phyloP scores from a whole-genome alignment of 2,797 vertebrate species.

The Argyrosomus regius region DNA sequence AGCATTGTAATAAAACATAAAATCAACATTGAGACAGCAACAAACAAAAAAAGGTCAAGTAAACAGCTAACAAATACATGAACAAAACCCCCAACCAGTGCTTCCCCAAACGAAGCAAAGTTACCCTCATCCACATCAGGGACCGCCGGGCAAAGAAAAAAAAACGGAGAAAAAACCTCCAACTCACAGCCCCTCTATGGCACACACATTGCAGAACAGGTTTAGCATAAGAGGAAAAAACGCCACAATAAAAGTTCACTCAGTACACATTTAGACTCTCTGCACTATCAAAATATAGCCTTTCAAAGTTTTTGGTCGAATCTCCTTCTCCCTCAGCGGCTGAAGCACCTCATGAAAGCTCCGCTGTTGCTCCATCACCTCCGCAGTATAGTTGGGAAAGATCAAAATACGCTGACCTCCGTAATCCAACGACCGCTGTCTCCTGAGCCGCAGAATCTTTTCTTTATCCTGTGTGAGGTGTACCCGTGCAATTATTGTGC shows the following conservation, averaged over 20 bases:
- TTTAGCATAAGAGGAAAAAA: background rate
- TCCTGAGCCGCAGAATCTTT: no score
- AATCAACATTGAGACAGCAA: background rate
- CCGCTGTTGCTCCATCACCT: no score
- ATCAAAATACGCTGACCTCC: no score
- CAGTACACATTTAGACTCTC: no score
- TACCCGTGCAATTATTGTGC: no score
- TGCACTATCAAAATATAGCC: no score
- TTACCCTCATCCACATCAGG: no score
- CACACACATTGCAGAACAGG: background rate
- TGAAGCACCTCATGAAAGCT: conserved; percentile 4
- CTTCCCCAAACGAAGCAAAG: background rate
- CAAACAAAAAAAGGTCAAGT: background rate
- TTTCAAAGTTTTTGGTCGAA: background rate
- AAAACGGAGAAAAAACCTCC: background rate
- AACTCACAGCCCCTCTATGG: background rate
- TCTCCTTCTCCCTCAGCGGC: background rate
- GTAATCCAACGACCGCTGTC: no score
- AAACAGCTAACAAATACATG: background rate
- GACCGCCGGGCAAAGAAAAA: background rate
- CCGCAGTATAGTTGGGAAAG: no score
- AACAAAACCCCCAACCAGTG: background rate
- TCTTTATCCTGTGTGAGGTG: no score
- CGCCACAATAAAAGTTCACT: rapidly evolving
- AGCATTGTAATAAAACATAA: background rate